Evolutionary conservation across 2,113 vertebrate genomes (phyloP), one percentile per base, ranked within the genome.

Genomic region (Malaclemys terrapin): DNA sequence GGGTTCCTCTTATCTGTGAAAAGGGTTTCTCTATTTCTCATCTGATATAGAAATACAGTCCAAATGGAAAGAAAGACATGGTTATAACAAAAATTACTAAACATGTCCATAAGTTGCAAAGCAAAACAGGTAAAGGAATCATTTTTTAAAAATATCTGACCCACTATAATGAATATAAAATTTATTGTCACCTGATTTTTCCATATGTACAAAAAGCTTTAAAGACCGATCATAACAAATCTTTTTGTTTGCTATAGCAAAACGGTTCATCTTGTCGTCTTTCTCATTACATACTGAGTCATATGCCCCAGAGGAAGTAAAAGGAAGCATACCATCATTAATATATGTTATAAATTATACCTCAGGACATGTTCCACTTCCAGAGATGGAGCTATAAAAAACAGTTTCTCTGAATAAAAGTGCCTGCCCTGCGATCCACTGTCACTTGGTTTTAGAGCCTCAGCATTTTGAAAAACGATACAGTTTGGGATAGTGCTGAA

Each of bases 301-400:
- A 92, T 49, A 5, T 45, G 93, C 83, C 88, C 87, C 24, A 85
- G 81, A 94, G 94, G 65, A 85, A 29, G 13, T 45, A 93, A 95
- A 96, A 95, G 47, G 85, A 95, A 95, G 92, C 81, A 95, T 52
- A 88, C 5, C 20, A 42, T 65, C 54, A 87, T 87, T 81, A 95
- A 93, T 94, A 8, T 72, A 85, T 80, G 87, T 84, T 96, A 93
- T 35, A 92, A 94, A 94, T 96, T 95, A 22, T 38, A 96, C 91
- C 95, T 91, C 57, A 93, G 95, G 94, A 89, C 50, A 92, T 79
- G 47, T 87, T 96, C 83, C 50, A 87, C 57, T 96, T 94, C 85
- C 57, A 75, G 87, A 82, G 94, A 95, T 92, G 4, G 31, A 92
- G 50, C 72, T 95, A 92, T 89, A 95, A 92, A 94, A 85, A 89